Percentiles rank a stretch among this genome's conserved stretches.
phyloP scores from a whole-genome alignment of 23 tunicate genomes.

The Ciona savignyi region DNA sequence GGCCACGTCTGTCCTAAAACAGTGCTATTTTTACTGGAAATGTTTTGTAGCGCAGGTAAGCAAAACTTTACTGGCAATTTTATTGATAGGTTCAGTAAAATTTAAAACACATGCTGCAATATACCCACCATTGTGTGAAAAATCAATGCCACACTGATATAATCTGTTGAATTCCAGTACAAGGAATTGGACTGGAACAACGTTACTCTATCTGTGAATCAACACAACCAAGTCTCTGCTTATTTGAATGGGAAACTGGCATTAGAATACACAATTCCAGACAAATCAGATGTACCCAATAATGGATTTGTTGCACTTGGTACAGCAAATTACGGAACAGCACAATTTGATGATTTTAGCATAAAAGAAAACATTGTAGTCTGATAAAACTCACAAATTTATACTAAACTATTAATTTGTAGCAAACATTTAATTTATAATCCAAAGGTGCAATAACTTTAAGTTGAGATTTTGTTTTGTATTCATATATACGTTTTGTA shows the following conservation, averaged over 20 bases:
- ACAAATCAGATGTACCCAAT: conserved; percentile 26
- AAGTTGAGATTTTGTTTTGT: too few relatives aligned
- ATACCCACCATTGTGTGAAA: too few relatives aligned
- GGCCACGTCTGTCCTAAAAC: conserved; percentile 24
- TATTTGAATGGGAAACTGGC: conserved; percentile 45
- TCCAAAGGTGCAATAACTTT: neutral
- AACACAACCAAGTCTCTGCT: conserved; percentile 18
- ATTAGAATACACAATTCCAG: conserved; percentile 8
- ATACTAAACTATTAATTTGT: neutral
- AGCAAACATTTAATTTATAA: neutral
- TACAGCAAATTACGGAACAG: conserved; percentile 40
- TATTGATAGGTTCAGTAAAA: too few relatives aligned
- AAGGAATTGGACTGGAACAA: conserved; percentile 48
- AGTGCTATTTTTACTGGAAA: conserved; percentile 18
- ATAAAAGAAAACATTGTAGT: conserved; percentile 15
- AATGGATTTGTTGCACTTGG: conserved; percentile 84
- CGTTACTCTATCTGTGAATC: conserved; percentile 31
- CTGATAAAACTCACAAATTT: neutral
- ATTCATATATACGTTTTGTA: too few relatives aligned
- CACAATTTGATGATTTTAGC: conserved; percentile 73
- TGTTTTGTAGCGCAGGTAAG: conserved; percentile 32
- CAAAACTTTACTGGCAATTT: neutral
- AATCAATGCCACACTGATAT: too few relatives aligned
- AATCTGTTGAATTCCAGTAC: conserved; percentile 16
- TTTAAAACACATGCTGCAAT: too few relatives aligned